Evolutionary conservation across 23 tunicate genomes (phyloP), one percentile per base, ranked within the genome.

Genomic region (Halocynthia aurantium): DNA sequence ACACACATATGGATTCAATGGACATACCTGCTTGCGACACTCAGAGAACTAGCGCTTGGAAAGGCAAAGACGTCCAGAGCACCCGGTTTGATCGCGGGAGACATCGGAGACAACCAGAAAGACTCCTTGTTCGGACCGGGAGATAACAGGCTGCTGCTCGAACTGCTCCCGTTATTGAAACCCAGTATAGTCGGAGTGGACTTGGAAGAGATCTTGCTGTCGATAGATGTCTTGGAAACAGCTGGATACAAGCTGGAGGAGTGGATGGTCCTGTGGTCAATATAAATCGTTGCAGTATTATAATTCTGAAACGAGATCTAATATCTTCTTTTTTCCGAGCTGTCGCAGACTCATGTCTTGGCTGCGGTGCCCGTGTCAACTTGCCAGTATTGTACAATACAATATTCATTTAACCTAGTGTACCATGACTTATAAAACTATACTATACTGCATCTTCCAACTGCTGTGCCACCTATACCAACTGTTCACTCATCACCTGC

Each of bases 21-120:
- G 44, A 31, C 44, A 31, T 31, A 31, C 44, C 44, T 31, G 44
- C 44, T 31, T 31, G 44, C 44, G 44, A 31, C 44, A 31, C 44
- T 31, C 4, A 31, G 4, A 12, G 78, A 74, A 54, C 56, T 53
- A 11, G 76, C 15, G n/a, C 12, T 49, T 17, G 75, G 75, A 74
- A 54, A 74, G 8, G 64, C 19, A 18, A 74, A 74, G 1, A 65
- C 70, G 56, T 74, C 78, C 78, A 74, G 22, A 52, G 62, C 78
- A 20, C 78, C 57, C 5, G 78, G 78, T 74, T 74, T 92, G 58
- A 80, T 86, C 68, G 98, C 98, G 0, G 98, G 98, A 5, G 98
- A 92, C 10, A 86, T 52, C 0, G 98, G 98, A 15, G 92, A 86
- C 69, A 86, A 57, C 98, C 98, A 92, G 78, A 92, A 92, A 7